phyloP scores from a whole-genome alignment of 2,888 invertebrate species.

The Iphiclides podalirius region DNA sequence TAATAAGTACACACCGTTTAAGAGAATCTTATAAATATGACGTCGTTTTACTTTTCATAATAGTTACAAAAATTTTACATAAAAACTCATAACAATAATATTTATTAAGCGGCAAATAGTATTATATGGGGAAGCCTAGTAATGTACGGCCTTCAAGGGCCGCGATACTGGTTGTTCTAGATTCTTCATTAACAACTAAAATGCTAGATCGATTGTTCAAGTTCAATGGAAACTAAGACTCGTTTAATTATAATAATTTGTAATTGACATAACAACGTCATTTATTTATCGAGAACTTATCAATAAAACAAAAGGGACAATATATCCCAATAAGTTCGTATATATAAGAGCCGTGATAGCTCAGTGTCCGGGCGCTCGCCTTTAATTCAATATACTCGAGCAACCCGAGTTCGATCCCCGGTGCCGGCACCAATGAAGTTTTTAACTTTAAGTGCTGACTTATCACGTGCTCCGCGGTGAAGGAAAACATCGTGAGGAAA shows the following conservation, averaged over 20 bases:
- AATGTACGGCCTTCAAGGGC: constrained; percentile 5
- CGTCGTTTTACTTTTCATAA: background rate
- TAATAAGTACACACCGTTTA: too few species aligned
- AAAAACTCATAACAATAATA: constrained; percentile 21
- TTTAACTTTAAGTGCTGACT: too few species aligned
- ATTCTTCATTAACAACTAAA: constrained; percentile 16
- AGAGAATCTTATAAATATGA: too few species aligned
- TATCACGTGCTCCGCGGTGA: too few species aligned
- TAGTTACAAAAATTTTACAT: constrained; percentile 6
- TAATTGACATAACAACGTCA: background rate
- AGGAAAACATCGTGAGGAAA: too few species aligned
- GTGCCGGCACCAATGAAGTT: too few species aligned
- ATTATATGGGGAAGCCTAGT: constrained; percentile 9
- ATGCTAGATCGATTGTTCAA: constrained; percentile 1
- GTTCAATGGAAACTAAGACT: constrained; percentile 6
- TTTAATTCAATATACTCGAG: background rate
- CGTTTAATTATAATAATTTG: background rate
- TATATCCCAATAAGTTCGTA: background rate
- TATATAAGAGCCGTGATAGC: too few species aligned
- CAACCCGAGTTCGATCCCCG: background rate
- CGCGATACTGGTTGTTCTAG: constrained; percentile 5
- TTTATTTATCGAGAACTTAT: background rate
- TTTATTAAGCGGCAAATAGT: constrained; percentile 1
- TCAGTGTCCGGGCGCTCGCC: too few species aligned
- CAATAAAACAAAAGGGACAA: background rate